Evolutionary conservation across 2,888 invertebrate species (phyloP), one percentile per base, ranked within the genome.

Genomic region (Tineola bisselliella): DNA sequence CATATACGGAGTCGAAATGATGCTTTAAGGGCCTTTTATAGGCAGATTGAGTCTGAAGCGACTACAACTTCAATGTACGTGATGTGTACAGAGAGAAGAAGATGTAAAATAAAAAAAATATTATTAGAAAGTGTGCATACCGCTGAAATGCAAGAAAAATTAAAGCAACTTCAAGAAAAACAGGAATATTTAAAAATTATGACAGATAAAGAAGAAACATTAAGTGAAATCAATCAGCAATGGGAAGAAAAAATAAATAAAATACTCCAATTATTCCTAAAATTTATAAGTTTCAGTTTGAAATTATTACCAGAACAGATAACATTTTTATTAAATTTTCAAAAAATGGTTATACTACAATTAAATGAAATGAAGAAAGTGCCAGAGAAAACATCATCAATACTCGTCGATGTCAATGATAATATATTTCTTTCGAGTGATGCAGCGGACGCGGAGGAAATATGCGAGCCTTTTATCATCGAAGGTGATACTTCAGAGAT

Each of bases 281-380:
- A 83, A 66, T 87, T 86, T 66, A 74, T 84, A 10, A 79, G 81
- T 66, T 87, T 78, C 63, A 75, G 79, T 62, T 66, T 87, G 13
- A 81, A 83, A 65, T 65, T 87, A 61, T 66, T 87, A 60, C 87
- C 87, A 19, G 84, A 87, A 67, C 87, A 87, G 69, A 67, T 78
- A 13, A 73, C 76, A 1, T 87, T 87, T 68, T 70, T 87, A 60
- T 67, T 87, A 44, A 77, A 87, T 65, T 73, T 87, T 59, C 78
- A 87, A 69, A 82, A 79, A 68, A 71, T 87, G 75, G 74, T 86
- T 18, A 70, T 84, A 30, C 69, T 87, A 61, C 87, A 87, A 66
- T 64, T 87, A 58, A 81, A 81, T 65, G 84, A 87, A 72, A 75
- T 87, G 17, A 71, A 76, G 66, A 81, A 76, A 66, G 63, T 66